Evolutionary conservation across 2,113 vertebrate species (phyloP).

Genomic region (Azemiops feae): DNA sequence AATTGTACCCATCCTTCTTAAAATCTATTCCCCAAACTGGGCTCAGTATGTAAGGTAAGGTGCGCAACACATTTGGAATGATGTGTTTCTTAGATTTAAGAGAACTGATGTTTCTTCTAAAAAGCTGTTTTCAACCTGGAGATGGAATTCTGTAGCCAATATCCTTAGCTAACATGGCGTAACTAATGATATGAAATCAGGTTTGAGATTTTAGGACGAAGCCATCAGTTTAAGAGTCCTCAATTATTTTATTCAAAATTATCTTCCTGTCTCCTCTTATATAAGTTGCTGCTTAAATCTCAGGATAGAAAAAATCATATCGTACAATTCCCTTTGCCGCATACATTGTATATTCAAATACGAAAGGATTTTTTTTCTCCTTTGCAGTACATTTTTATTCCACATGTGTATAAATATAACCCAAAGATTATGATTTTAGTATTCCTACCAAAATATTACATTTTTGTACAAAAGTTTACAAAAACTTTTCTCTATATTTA

Average conservation of each 20-base stretch:
- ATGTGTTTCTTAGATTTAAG: not conserved
- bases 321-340: constrained; percentile 63
- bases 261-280: constrained; percentile 47
- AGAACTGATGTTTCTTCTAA: not conserved
- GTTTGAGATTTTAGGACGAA: not conserved
- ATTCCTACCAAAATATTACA: constrained; percentile 80
- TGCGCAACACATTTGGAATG: not conserved
- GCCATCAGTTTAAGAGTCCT: constrained; percentile 57
- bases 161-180: not conserved
- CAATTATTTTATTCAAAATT: constrained; percentile 59
- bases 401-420: constrained; percentile 88
- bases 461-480: constrained; percentile 89
- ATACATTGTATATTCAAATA: constrained; percentile 77
- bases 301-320: constrained; percentile 76
- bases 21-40: not conserved
- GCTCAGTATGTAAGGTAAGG: not conserved
- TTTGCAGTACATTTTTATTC: constrained; percentile 79
- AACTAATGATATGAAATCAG: not conserved
- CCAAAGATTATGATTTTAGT: constrained; percentile 82
- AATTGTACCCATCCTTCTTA: not conserved
- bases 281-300: constrained; percentile 64
- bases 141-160: not conserved
- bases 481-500: constrained; percentile 77
- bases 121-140: not conserved
- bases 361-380: constrained; percentile 80